phyloP scores from a whole-genome alignment of 2,113 vertebrate genomes.

The Agelaius tricolor region DNA sequence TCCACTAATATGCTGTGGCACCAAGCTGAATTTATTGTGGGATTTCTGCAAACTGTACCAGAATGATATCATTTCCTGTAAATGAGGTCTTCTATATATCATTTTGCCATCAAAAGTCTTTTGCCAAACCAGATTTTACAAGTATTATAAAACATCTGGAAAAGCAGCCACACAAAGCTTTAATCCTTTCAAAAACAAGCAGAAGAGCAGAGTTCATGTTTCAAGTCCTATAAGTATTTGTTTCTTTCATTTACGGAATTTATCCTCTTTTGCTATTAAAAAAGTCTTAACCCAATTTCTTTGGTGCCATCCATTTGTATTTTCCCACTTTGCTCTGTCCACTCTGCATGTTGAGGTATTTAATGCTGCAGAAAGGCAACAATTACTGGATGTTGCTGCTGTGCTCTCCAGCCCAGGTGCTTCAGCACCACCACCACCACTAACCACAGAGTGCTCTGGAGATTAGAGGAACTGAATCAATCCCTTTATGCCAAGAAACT shows the following conservation, averaged over 20 bases:
- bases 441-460: background rate
- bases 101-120: conserved; percentile 73
- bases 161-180: conserved; percentile 56
- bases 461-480: background rate
- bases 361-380: background rate
- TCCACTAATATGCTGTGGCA: conserved; percentile 64
- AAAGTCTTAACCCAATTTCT: background rate
- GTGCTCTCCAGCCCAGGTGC: background rate
- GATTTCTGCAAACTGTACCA: conserved; percentile 71
- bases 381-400: fast-evolving
- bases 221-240: background rate
- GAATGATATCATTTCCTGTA: conserved; percentile 79
- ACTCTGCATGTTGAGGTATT: background rate
- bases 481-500: background rate
- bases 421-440: background rate
- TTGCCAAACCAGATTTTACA: conserved; percentile 72
- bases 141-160: conserved; percentile 61
- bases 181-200: conserved; percentile 43
- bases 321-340: background rate
- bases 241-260: background rate
- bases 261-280: background rate
- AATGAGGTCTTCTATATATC: conserved; percentile 74
- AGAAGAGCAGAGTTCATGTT: conserved; percentile 9
- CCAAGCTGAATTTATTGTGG: conserved; percentile 79
- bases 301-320: background rate